These are phyloP conservation scores for Drosophila dunni DNA, from an alignment of 1,140 invertebrate species.

Conservation along the genomic window DNA sequence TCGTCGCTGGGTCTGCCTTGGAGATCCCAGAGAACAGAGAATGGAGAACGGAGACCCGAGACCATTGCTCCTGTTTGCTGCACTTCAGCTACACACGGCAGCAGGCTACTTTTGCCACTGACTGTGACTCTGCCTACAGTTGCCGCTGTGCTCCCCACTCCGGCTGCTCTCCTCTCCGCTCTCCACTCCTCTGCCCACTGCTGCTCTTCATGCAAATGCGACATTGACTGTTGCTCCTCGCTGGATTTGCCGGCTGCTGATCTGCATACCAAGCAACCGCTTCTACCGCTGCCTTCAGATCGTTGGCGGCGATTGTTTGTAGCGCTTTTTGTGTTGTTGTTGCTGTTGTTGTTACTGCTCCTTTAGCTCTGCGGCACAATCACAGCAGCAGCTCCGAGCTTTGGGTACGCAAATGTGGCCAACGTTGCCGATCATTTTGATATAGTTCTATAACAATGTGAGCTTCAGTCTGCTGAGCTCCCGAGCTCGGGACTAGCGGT, in stretches of 20 bases:
- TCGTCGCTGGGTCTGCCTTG: slow-evolving; percentile 74
- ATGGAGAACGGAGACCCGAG: slow-evolving; percentile 20
- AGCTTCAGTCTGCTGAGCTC: slow-evolving; percentile 24
- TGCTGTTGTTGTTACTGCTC: slow-evolving; percentile 1
- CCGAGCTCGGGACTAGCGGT: slow-evolving; percentile 39
- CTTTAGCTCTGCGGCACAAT: slow-evolving; percentile 50
- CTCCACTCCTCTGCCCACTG: background rate
- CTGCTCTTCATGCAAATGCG: slow-evolving; percentile 67
- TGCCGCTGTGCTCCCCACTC: background rate
- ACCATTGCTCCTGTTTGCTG: slow-evolving; percentile 40
- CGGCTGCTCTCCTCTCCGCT: background rate
- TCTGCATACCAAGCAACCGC: slow-evolving; percentile 74
- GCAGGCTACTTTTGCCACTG: slow-evolving; percentile 7
- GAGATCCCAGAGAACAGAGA: slow-evolving; percentile 38
- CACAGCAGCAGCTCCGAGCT: slow-evolving; percentile 5
- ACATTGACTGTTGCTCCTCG: slow-evolving; percentile 35
- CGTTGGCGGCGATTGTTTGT: slow-evolving; percentile 81
- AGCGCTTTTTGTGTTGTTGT: slow-evolving; percentile 48
- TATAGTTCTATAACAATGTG: slow-evolving; percentile 82
- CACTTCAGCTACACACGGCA: slow-evolving; percentile 15
- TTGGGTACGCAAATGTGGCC: slow-evolving; percentile 74
- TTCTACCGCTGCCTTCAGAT: slow-evolving; percentile 53
- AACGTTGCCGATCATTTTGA: slow-evolving; percentile 78
- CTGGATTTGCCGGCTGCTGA: slow-evolving; percentile 53
- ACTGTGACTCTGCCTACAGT: background rate